Percentiles rank a stretch among this genome's conserved stretches.
phyloP scores from a whole-genome alignment of 2,113 vertebrate species.

The Salminus brasiliensis region DNA sequence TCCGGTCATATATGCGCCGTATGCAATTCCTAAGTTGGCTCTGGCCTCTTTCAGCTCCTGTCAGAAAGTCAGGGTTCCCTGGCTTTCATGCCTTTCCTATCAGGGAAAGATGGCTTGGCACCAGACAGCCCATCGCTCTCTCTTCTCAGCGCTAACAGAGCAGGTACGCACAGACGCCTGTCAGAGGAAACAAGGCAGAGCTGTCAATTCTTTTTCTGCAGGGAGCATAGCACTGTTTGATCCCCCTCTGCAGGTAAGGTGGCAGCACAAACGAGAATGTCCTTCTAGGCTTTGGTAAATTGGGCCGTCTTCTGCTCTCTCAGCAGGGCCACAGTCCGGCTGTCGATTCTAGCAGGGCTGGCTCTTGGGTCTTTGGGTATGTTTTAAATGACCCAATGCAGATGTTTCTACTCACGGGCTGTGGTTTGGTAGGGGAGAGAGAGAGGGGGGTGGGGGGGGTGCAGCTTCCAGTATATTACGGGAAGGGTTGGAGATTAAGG shows the following conservation, averaged over 20 bases:
- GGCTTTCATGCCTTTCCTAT: constrained; percentile 64
- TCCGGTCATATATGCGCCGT: background rate
- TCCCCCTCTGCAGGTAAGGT: constrained; percentile 49
- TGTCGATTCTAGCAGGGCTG: constrained; percentile 32
- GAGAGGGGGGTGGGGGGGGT: background rate
- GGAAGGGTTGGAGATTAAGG: constrained; percentile 62
- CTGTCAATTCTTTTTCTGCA: constrained; percentile 65
- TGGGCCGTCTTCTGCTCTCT: background rate
- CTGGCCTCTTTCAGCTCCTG: constrained; percentile 58
- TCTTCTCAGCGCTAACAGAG: constrained; percentile 51
- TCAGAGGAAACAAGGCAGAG: constrained; percentile 64
- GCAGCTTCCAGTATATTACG: constrained; percentile 29
- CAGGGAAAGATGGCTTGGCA: constrained; percentile 57
- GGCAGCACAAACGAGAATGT: background rate
- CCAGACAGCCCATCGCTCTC: constrained; percentile 60
- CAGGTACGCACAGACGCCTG: constrained; percentile 56
- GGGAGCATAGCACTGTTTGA: constrained; percentile 52
- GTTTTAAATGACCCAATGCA: background rate
- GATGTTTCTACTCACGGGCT: constrained; percentile 39
- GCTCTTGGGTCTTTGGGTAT: background rate
- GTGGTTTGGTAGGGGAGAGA: constrained; percentile 54
- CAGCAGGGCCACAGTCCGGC: background rate
- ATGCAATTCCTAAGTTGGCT: background rate
- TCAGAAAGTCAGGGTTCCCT: constrained; percentile 57
- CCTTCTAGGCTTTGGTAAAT: background rate